These are phyloP conservation scores for Schmidtea mediterranea DNA, from an alignment of 1,140 invertebrate genomes.

Conservation along the genomic window DNA sequence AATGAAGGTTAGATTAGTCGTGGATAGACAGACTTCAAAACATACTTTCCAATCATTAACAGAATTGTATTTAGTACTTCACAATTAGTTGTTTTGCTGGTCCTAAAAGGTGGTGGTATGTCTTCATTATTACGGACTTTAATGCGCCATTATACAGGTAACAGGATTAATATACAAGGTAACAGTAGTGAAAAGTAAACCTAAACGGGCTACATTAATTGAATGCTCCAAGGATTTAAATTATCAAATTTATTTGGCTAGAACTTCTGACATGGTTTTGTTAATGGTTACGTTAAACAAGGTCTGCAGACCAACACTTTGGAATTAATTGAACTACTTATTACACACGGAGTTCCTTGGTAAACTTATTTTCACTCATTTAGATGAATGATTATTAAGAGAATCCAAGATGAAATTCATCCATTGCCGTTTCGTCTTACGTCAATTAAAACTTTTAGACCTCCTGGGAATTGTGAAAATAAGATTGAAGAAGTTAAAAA, in stretches of 20 bases:
- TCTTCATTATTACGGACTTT: conserved; percentile 65
- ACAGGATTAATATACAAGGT: conserved; percentile 53
- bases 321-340: conserved; percentile 92
- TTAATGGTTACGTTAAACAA: conserved; percentile 75
- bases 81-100: conserved; percentile 71
- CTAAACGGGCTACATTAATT: conserved; percentile 58
- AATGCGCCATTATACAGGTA: conserved; percentile 53
- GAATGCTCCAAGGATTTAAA: conserved; percentile 98
- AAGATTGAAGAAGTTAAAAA: conserved; percentile 61
- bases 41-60: conserved; percentile 54
- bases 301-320: conserved; percentile 99
- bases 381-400: conserved; percentile 75
- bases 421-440: conserved; percentile 23
- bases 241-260: conserved; percentile 93
- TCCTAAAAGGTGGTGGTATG: conserved; percentile 88
- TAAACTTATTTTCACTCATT: conserved; percentile 85
- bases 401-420: conserved; percentile 96
- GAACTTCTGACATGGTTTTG: conserved; percentile 77
- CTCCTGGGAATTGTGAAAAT: neutral
- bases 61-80: conserved; percentile 79
- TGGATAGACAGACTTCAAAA: conserved; percentile 78
- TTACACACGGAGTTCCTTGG: conserved; percentile 86
- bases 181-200: conserved; percentile 64
- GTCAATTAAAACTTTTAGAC: neutral
- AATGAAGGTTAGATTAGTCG: conserved; percentile 50